Base-by-base conservation (phyloP, 2,888 invertebrate species). In the Prosapia bicincta region DNA sequence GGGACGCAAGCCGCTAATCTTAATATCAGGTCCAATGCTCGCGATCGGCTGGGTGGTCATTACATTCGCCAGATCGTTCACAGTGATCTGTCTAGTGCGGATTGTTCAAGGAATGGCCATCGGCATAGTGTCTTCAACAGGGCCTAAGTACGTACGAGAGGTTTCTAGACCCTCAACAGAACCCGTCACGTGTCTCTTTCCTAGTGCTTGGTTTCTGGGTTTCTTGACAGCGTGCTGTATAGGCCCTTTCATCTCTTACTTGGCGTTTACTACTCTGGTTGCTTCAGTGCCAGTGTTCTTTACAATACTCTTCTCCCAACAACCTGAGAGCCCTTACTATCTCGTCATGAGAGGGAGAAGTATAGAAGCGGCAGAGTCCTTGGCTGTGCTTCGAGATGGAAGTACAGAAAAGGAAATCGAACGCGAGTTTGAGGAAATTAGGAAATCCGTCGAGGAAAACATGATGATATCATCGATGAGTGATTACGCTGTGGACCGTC, bases 401-500 rank as follows among this genome's bases (percentile, higher is more conserved):
- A 85, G 5, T 13, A 24, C 69, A 7, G 69, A 86, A 75, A 87
- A 86, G 0, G 84, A 86, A 28, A 80, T 85, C 3, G 85, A 71
- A 1, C 20, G 67, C 26, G 76, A 75, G 30, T 71, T 78, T 20
- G 66, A 73, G 5, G 38, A 38, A 6, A 77, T 77, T 30, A n/a
- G 71, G 23, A 15, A 13, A 15, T 28, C 66, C 3, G 73, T 76
- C 6, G n/a, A 68, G 65, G 75, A 78, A 30, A 73, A 73, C 23
- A 69, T 67, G 25, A 67, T 70, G n/a, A 71, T 43, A 15, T 30
- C 72, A 15, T 30, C 74, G 15, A 75, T 76, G 78, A 72, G 70
- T 23, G 69, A 66, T 28, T n/a, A n/a, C n/a, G n/a, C n/a, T n/a
- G n/a, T 26, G 15, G 68, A 66, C 15, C 7, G 68, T 10, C 74